Evolutionary conservation across 2,888 invertebrate species (phyloP).

Genomic region (Dolichopus griseipennis): DNA sequence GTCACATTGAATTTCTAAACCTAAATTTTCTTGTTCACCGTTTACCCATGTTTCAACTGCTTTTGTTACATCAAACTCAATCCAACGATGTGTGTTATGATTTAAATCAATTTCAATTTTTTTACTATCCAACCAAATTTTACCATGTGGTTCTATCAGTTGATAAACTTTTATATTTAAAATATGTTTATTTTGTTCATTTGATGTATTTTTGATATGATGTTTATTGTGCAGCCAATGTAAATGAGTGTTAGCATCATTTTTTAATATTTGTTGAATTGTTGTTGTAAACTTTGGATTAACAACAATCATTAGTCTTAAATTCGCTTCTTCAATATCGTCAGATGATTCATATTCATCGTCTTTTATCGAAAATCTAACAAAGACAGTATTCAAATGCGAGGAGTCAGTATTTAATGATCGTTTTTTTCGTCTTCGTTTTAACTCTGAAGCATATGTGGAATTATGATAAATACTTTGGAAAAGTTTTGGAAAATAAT

Average conservation of each 20-base stretch:
- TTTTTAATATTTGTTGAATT: neutral
- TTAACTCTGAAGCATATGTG: conserved; percentile 14
- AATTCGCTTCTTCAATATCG: conserved; percentile 37
- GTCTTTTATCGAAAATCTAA: conserved; percentile 9
- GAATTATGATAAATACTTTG: conserved; percentile 25
- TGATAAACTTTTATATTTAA: conserved; percentile 36
- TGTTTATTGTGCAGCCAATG: conserved; percentile 18
- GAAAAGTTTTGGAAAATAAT: conserved; percentile 25
- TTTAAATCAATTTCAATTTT: conserved; percentile 36
- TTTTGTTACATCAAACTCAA: conserved; percentile 52
- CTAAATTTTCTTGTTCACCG: conserved; percentile 43
- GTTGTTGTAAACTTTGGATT: conserved; percentile 29
- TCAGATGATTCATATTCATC: conserved; percentile 13
- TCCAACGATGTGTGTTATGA: conserved; percentile 46
- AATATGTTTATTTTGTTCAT: conserved; percentile 21
- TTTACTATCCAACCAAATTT: conserved; percentile 37
- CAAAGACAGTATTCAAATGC: conserved; percentile 24
- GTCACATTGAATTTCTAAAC: conserved; percentile 49
- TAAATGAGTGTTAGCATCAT: neutral
- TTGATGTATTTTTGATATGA: neutral
- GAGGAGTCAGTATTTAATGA: conserved; percentile 14
- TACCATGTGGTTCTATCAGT: conserved; percentile 28
- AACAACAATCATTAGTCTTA: conserved; percentile 34
- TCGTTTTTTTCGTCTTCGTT: conserved; percentile 13
- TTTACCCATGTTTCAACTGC: conserved; percentile 45